Conservation (phyloP, 2,888 invertebrate species). For the Cyclophora albipunctata region DNA sequence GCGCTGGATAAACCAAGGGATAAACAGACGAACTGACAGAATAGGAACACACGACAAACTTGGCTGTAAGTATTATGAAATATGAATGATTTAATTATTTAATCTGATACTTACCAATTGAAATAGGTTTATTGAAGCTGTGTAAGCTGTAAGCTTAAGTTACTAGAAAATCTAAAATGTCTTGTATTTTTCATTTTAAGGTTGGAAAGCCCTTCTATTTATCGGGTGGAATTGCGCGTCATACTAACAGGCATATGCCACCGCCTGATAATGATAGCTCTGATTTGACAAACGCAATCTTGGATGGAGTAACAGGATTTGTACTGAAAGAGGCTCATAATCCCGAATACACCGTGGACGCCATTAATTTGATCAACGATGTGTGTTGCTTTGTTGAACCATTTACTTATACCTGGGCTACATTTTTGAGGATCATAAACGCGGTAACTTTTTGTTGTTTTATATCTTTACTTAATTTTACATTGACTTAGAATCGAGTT, state of each 20-base stretch:
- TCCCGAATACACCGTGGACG: slow-evolving; percentile 23
- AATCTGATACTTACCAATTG: too few relatives aligned
- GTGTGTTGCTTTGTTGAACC: slow-evolving; percentile 45
- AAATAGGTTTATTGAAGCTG: too few relatives aligned
- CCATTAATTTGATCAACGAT: slow-evolving; percentile 36
- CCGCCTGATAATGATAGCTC: slow-evolving; percentile 30
- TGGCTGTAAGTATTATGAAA: too few relatives aligned
- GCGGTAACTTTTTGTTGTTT: slow-evolving; percentile 26
- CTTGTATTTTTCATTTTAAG: slow-evolving; percentile 25
- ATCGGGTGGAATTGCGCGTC: slow-evolving; percentile 36
- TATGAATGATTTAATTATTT: too few relatives aligned
- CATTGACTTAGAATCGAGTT: too few relatives aligned
- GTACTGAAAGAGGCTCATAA: slow-evolving; percentile 31
- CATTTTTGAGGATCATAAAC: slow-evolving; percentile 35
- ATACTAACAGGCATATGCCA: too few relatives aligned
- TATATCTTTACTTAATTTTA: not conserved
- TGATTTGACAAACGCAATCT: slow-evolving; percentile 44
- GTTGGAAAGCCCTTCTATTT: slow-evolving; percentile 50
- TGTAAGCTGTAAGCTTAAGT: too few relatives aligned
- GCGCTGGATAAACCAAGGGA: too few relatives aligned
- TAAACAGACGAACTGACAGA: too few relatives aligned
- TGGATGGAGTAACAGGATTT: slow-evolving; percentile 52
- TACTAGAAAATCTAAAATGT: not conserved
- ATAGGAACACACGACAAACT: too few relatives aligned
- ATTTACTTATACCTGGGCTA: slow-evolving; percentile 24